phyloP scores from a whole-genome alignment of 2,113 vertebrate species.

The Nasalis larvatus region DNA sequence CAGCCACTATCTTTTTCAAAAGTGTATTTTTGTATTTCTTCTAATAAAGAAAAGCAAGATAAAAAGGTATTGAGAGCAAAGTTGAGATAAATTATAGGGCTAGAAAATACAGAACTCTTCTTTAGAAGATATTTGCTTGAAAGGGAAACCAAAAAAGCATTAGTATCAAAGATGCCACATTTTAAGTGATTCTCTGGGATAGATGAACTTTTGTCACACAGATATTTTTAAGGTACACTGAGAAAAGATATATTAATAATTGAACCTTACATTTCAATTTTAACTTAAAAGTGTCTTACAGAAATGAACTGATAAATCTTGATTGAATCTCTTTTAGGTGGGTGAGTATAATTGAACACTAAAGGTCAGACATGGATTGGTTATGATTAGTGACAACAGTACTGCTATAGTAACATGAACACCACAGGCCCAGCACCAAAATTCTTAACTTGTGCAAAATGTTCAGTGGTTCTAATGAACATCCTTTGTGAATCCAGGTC shows the following conservation, averaged over 20 bases:
- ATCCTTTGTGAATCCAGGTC: conserved; percentile 43
- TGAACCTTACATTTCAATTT: neutral
- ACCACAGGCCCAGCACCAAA: conserved; percentile 51
- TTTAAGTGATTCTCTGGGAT: neutral
- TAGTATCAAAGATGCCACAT: neutral
- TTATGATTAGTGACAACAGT: conserved; percentile 40
- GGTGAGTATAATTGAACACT: conserved; percentile 18
- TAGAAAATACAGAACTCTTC: neutral
- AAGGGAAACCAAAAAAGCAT: neutral
- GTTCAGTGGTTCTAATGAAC: conserved; percentile 68
- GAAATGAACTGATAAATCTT: conserved; percentile 37
- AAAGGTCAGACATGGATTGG: conserved; percentile 47
- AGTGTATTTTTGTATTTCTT: neutral
- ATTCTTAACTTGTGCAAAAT: conserved; percentile 63
- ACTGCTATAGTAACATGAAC: conserved; percentile 59
- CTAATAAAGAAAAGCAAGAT: neutral
- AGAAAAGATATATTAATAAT: neutral
- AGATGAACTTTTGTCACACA: neutral
- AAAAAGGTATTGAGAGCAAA: neutral
- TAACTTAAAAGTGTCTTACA: conserved; percentile 2
- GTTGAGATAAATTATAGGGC: conserved; percentile 10
- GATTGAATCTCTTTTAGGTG: neutral
- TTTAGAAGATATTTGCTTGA: conserved; percentile 57
- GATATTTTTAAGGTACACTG: neutral
- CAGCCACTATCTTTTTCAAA: conserved; percentile 2